Evolutionary conservation across 2,113 vertebrate species (phyloP).

Genomic region (Pimephales promelas): DNA sequence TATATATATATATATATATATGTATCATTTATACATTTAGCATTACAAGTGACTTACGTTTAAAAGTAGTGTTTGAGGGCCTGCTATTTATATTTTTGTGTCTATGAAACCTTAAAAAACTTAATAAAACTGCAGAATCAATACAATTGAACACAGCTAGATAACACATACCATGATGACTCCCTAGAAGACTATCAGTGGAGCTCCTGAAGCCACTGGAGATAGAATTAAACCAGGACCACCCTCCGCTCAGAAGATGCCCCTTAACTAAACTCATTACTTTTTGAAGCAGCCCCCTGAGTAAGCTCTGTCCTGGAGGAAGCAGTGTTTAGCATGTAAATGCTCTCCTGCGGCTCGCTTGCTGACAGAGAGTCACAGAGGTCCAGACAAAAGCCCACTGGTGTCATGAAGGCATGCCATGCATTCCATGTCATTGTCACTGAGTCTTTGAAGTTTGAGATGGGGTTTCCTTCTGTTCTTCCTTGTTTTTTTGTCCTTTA

Average conservation of each 20-base stretch:
- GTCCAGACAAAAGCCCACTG: constrained; percentile 44
- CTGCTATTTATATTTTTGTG: not conserved
- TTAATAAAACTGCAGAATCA: not conserved
- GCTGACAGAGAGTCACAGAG: constrained; percentile 42
- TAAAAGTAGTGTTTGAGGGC: not conserved
- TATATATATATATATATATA: too few relatives aligned
- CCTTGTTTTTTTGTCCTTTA: not conserved
- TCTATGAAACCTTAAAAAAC: not conserved
- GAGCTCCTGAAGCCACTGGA: constrained; percentile 19
- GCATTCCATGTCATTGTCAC: constrained; percentile 48
- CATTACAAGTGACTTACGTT: too few relatives aligned
- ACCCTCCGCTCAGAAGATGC: not conserved
- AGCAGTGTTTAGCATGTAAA: constrained; percentile 54
- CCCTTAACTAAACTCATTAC: constrained; percentile 3
- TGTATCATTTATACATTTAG: too few relatives aligned
- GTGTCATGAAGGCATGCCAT: constrained; percentile 42
- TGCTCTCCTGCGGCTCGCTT: constrained; percentile 23
- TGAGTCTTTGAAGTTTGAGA: constrained; percentile 44
- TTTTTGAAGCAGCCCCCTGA: not conserved
- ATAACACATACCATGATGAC: constrained; percentile 11
- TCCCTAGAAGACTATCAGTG: constrained; percentile 41
- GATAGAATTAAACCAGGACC: constrained; percentile 37
- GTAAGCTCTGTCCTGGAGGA: constrained; percentile 4
- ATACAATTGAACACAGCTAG: not conserved
- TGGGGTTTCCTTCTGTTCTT: constrained; percentile 2